Base-by-base conservation (phyloP, 2,113 vertebrate genomes). In the Lepisosteus osseus region DNA sequence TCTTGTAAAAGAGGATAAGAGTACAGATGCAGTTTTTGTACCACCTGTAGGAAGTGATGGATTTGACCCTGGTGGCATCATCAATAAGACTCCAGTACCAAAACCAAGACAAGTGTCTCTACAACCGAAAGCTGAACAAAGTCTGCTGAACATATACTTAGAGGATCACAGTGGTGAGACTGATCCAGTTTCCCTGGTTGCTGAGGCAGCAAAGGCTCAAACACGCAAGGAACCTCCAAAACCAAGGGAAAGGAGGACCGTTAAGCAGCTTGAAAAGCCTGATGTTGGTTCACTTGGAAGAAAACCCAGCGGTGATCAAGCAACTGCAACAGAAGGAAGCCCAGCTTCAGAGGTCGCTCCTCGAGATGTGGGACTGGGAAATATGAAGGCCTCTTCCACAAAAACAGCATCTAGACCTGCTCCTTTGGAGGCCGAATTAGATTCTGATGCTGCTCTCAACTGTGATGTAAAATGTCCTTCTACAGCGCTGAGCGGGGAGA, bases 11-110 rank as follows among this genome's bases (percentile, higher is more conserved):
- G 68, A 47, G 56, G 0, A 3, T 47, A n/a, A 41, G 13, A 14
- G 3, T 5, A 57, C 41, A 76, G 63, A 70, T 40, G 78, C 42
- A 56, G 67, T n/a, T 17, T 73, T 59, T 62, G 47, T 74, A 42
- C 73, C 14, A 3, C 71, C 55, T 64, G 76, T 78, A 47, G 7
- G 44, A 15, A 68, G 75, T 42, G 73, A 65, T 59, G 80, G 68
- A 0, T 89, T 87, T 78, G 86, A 89, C 74, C 84, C 84, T 1
- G 86, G 85, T 40, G 80, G 76, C 14, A 11, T 70, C 1, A 12
- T 43, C 0, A 5, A 29, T 9, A 14, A 7, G 9, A 47, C 47
- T 61, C 75, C 78, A 11, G 74, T 73, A 3, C 75, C 79, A 3
- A 69, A 74, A 61, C 77, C 77, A 29, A 78, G 76, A 55, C 74